Evolutionary conservation across 2,113 vertebrate genomes (phyloP), one percentile per base, ranked within the genome.

Genomic region (Antennarius striatus): DNA sequence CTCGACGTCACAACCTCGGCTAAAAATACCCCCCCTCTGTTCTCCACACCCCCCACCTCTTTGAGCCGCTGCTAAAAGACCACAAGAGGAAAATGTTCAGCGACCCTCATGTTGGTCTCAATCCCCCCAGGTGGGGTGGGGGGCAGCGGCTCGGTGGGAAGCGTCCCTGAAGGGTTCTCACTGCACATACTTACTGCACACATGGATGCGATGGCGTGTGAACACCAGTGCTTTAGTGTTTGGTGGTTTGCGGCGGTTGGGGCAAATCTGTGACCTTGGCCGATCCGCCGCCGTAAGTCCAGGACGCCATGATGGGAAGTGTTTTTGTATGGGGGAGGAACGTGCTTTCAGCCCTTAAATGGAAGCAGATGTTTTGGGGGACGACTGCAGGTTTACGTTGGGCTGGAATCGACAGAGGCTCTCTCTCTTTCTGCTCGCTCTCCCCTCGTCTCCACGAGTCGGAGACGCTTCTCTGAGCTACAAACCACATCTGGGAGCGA

Each of bases 401-500:
- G 78, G 87, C 85, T 90, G 86, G 90, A 91, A 92, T 93, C 88
- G 92, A 87, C 80, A 3, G 10, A 76, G 52, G 56, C 79, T 81
- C 73, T 90, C 88, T 90, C 80, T 81, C 73, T 69, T 66, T 72
- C 89, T 75, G 78, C 89, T 73, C 12, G 14, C 45, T 77, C 84
- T 67, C 48, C 72, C 69, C 83, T 82, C 79, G 60, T 40, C 80
- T 64, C 64, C 77, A 73, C 77, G 59, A 71, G 73, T 73, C 63
- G 65, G 68, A 22, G 74, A 63, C 46, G 63, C 39, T 69, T 74
- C 62, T 73, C 80, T 71, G 81, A 86, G 84, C 74, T 88, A 88
- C 78, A 82, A 74, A 81, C 82, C 88, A 88, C 92, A 93, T 90
- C 90, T 92, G 92, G 86, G 79, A 93, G 90, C 83, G 77, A 93